Conservation (phyloP, 1,140 invertebrate species). For the Dreissena polymorpha region DNA sequence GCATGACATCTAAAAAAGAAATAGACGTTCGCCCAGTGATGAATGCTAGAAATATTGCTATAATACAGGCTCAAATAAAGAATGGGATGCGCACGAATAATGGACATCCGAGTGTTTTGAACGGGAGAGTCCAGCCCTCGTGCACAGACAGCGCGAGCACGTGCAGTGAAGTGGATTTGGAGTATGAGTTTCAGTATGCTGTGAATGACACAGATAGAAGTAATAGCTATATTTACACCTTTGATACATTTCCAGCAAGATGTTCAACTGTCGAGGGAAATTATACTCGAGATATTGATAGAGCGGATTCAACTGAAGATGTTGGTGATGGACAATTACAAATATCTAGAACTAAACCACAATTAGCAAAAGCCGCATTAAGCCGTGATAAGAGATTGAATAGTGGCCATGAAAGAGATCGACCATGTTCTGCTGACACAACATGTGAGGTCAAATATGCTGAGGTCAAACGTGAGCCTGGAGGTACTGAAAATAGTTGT, state of each 20-base stretch:
- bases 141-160: not conserved
- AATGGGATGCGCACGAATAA: not conserved
- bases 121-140: conserved; percentile 6
- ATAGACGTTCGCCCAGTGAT: not conserved
- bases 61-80: conserved; percentile 9
- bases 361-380: not conserved
- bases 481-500: no score
- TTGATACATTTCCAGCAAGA: conserved; percentile 16
- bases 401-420: not conserved
- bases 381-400: not conserved
- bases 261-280: not conserved
- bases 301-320: not conserved
- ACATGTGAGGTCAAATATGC: no score
- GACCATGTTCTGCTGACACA: not conserved
- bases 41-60: conserved; percentile 19
- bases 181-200: conserved; percentile 39
- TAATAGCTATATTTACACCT: conserved; percentile 27
- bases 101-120: conserved; percentile 16
- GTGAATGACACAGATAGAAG: conserved; percentile 26
- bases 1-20: not conserved
- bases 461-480: no score
- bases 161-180: not conserved
- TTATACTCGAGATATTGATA: not conserved
- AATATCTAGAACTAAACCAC: not conserved
- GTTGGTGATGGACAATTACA: no score